These are phyloP conservation scores for Ephialtes manifestator DNA, from an alignment of 2,888 invertebrate species.

Conservation along the genomic window DNA sequence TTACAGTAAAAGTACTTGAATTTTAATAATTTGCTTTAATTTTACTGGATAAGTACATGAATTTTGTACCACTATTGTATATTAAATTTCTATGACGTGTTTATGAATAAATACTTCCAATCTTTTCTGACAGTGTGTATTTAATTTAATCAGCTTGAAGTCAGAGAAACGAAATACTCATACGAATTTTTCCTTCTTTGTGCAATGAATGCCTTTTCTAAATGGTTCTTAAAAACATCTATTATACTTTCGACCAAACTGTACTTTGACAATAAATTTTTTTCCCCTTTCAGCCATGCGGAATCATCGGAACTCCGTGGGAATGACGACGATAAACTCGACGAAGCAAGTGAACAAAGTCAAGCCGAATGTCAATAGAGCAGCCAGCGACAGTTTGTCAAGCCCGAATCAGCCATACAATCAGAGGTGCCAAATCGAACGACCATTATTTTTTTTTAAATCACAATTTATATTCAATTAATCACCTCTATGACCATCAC, in stretches of 20 bases:
- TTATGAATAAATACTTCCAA: no score
- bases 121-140: no score
- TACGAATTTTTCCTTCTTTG: no score
- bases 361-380: constrained; percentile 94
- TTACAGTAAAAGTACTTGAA: no score
- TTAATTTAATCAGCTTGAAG: no score
- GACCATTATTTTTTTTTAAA: background rate
- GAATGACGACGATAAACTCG: constrained; percentile 91
- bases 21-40: no score
- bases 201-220: no score
- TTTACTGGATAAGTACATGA: no score
- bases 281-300: constrained; percentile 90
- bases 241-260: background rate
- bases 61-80: no score
- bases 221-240: background rate
- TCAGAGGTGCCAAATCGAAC: constrained; percentile 86
- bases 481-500: constrained; percentile 36
- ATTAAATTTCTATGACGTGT: no score
- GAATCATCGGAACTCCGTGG: constrained; percentile 92
- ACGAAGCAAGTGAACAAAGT: constrained; percentile 96
- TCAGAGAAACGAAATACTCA: no score
- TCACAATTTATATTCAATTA: constrained; percentile 1
- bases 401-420: constrained; percentile 90
- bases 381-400: constrained; percentile 91
- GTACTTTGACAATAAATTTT: background rate